Evolutionary conservation across 2,113 vertebrate species (phyloP).

Genomic region (Cochlearius cochlearius): DNA sequence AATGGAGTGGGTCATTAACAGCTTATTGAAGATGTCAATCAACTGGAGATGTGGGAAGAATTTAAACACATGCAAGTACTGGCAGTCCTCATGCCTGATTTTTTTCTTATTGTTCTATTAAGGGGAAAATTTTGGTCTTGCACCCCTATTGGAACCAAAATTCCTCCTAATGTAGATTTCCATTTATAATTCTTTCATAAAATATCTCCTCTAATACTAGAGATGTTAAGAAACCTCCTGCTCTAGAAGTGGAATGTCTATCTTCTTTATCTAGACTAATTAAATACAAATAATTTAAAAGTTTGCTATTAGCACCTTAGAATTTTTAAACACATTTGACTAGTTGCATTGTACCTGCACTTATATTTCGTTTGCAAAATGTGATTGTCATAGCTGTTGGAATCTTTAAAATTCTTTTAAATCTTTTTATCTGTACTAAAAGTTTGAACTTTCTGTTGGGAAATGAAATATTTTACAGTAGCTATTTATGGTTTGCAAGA

Average conservation of each 20-base stretch:
- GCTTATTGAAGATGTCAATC: slow-evolving; percentile 66
- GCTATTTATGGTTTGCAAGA: not conserved
- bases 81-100: not conserved
- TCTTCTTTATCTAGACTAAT: not conserved
- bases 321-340: not conserved
- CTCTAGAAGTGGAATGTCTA: not conserved
- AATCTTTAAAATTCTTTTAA: not conserved
- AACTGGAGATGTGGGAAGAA: slow-evolving; percentile 39
- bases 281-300: slow-evolving; percentile 5
- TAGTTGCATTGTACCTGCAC: not conserved
- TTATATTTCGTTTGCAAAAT: not conserved
- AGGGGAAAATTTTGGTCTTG: not conserved
- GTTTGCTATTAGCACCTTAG: not conserved
- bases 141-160: not conserved
- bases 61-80: slow-evolving; percentile 37
- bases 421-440: not conserved
- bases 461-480: not conserved
- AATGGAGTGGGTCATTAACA: slow-evolving; percentile 63
- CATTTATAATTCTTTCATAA: not conserved
- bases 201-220: not conserved
- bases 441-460: not conserved
- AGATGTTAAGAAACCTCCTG: not conserved
- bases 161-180: not conserved
- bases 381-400: not conserved
- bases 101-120: not conserved